A percentile compares a stretch with the other conserved stretches of the same genome.
Evolutionary conservation across 2,888 invertebrate species (phyloP).

Genomic region (Drosophila greeni): DNA sequence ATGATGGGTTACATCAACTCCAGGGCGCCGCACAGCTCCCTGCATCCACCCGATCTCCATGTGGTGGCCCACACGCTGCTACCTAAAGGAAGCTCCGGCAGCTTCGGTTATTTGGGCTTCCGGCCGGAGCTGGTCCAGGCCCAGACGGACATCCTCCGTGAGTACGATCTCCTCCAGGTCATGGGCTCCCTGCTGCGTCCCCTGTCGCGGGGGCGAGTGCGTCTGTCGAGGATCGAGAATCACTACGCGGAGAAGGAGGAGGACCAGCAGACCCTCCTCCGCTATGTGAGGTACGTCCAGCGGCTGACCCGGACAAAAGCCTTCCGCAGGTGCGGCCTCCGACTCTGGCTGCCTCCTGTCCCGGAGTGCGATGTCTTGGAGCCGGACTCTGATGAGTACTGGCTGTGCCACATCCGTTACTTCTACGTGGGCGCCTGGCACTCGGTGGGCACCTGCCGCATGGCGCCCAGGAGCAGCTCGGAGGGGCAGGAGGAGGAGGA

Average conservation of each 20-base stretch:
- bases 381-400: constrained; percentile 79
- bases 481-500: background rate
- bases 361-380: constrained; percentile 60
- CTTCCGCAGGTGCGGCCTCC: constrained; percentile 76
- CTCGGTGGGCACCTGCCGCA: constrained; percentile 85
- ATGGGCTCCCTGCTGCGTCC: constrained; percentile 75
- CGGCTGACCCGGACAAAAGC: constrained; percentile 78
- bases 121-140: constrained; percentile 47
- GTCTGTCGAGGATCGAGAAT: constrained; percentile 80
- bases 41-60: constrained; percentile 79
- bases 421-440: constrained; percentile 83
- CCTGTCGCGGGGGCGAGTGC: constrained; percentile 79
- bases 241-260: constrained; percentile 80
- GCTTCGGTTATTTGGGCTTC: constrained; percentile 60
- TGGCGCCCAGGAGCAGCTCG: constrained; percentile 79
- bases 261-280: constrained; percentile 77
- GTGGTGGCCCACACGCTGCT: constrained; percentile 80
- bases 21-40: constrained; percentile 55
- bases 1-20: constrained; percentile 80
- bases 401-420: constrained; percentile 81
- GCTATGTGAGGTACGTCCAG: constrained; percentile 73
- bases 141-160: constrained; percentile 38
- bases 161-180: constrained; percentile 58
- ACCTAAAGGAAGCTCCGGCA: constrained; percentile 48
- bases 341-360: constrained; percentile 65